Base-by-base conservation (phyloP, 2,888 invertebrate species). In the Monopis laevigella region DNA sequence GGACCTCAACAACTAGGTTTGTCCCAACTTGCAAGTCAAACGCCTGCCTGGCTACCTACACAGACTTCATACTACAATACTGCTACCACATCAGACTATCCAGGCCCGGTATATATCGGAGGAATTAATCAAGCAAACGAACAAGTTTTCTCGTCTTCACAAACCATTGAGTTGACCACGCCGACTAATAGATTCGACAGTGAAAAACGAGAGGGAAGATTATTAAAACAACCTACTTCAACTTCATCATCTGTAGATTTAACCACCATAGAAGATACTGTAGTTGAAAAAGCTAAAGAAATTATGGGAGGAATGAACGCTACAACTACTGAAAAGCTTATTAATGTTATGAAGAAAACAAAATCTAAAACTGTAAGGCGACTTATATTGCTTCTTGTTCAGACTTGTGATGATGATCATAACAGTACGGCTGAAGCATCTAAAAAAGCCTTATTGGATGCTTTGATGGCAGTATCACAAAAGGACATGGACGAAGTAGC, bases 281-380 rank as follows among this genome's bases (percentile, higher is more conserved):
- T 88, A 35, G 85, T 85, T 29, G 82, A 85, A 52, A 87, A 87
- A 50, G 88, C 92, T 1, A 88, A 90, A 52, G 86, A 89, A 65
- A 86, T 92, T 52, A 88, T 92, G 59, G 88, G 87, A 1, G 87
- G 86, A 12, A 77, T 92, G 46, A 92, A 92, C 53, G 87, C 88
- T 7, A 87, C 89, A 0, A 89, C 90, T 45, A 85, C 88, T 0
- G 82, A 86, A 45, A 89, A 89, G 49, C 74, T 93, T 41, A 86
- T 91, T 82, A 85, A 86, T 45, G 89, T 91, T 27, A 92, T 93
- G 92, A 88, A 89, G 55, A 89, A 90, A 58, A 92, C 92, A 0
- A 86, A 85, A 49, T 90, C 92, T 49, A 88, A 88, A 43, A 86
- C 89, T 1, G 90, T 91, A 0, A 82, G 88, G 39, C 82, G 90